Base-by-base conservation (phyloP, 1,140 invertebrate genomes). In the Anoplolepis gracilipes region DNA sequence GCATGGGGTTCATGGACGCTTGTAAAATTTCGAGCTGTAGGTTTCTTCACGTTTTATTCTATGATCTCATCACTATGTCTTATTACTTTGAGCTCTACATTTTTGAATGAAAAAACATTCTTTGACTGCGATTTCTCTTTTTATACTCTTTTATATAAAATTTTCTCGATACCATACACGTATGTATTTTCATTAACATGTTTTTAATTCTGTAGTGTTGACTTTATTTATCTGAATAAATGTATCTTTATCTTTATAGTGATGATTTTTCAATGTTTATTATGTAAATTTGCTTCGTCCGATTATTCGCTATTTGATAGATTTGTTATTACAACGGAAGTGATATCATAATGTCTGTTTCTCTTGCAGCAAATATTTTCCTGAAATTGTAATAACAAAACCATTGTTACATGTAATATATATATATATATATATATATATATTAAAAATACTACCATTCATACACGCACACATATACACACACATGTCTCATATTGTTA, bases 1-100 rank as follows among this genome's bases (percentile, higher is more conserved):
- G 61, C 67, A 76, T 88, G 30, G 78, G 67, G 67, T 86, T 89
- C 73, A 89, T 22, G 85, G 85, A 86, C 78, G 84, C 76, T 88
- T 87, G 72, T 88, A 89, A 88, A 89, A 84, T 86, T 89, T 62
- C 57, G 39, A 36, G 28, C 53, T 69, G n/a, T 57, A 77, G 39
- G 33, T 64, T 62, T 62, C 57, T 64, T 77, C 70, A 13, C 53
- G 28, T 72, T 81, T 81, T 72, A 7, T 39, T 33, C 6, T 72
- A 53, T 46, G 53, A 59, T 42, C 19, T 70, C 33, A 70, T 81
- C 65, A 59, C 55, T 42, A 55, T 75, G 76, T 88, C 87, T 88
- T 79, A n/a, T n/a, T n/a, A n/a, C n/a, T n/a, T n/a, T n/a, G n/a
- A n/a, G n/a, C n/a, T n/a, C n/a, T 82, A 53, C 28, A 73, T 73